phyloP scores from a whole-genome alignment of 2,113 vertebrate genomes.

The Saimiri boliviensis region DNA sequence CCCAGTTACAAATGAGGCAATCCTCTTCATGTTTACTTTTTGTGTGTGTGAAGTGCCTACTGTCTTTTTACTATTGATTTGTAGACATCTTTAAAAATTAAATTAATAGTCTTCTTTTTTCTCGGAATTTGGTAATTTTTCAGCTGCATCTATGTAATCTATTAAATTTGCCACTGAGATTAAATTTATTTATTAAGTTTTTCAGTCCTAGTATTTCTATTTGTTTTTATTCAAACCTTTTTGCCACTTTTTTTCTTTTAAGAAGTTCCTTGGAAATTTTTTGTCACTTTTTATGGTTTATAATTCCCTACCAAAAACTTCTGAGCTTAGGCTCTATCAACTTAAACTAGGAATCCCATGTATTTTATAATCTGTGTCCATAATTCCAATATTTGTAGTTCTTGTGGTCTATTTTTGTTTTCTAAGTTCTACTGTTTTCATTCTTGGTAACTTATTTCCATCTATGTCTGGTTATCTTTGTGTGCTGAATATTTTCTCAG shows the following conservation, averaged over 20 bases:
- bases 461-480: not conserved
- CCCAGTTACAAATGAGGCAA: not conserved
- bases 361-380: not conserved
- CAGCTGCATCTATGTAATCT: not conserved
- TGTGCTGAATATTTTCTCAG: not conserved
- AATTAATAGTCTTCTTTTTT: not conserved
- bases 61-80: not conserved
- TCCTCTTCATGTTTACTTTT: not conserved
- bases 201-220: not conserved
- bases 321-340: not conserved
- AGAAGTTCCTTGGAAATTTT: too few relatives aligned
- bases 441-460: not conserved
- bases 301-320: not conserved
- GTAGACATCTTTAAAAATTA: not conserved
- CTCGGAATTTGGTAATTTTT: not conserved
- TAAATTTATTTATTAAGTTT: not conserved
- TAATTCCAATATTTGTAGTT: conserved; percentile 2
- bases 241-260: too few relatives aligned
- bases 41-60: not conserved
- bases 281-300: conserved; percentile 7
- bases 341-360: not conserved
- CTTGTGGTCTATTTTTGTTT: not conserved
- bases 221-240: not conserved
- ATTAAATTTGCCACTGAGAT: not conserved
- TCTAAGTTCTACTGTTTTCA: not conserved